Conservation (phyloP, 2,888 invertebrate species). For the Biston stratarius region DNA sequence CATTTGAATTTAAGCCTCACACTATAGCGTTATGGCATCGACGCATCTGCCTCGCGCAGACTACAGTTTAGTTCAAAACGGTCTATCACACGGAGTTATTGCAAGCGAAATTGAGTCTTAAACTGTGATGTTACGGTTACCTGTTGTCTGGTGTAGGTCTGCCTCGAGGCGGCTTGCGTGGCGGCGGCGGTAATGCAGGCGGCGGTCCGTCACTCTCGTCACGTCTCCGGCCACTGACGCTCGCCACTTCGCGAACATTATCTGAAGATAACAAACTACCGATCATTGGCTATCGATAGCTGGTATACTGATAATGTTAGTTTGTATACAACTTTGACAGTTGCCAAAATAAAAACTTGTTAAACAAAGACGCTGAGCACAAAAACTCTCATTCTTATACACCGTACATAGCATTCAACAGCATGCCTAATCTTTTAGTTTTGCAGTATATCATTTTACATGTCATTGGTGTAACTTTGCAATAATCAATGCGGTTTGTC, state of each 20-base stretch:
- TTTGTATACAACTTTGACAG: slow-evolving; percentile 30
- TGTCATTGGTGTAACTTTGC: too few relatives aligned
- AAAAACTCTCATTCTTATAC: too few relatives aligned
- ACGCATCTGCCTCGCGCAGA: slow-evolving; percentile 65
- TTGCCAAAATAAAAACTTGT: slow-evolving; percentile 16
- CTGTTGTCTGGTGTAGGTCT: slow-evolving; percentile 67
- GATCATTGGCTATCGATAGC: slow-evolving; percentile 30
- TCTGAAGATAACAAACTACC: slow-evolving; percentile 58
- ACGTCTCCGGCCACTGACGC: slow-evolving; percentile 69
- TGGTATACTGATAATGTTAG: slow-evolving; percentile 21
- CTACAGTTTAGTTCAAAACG: not conserved
- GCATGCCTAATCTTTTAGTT: too few relatives aligned
- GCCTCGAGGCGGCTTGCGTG: slow-evolving; percentile 72
- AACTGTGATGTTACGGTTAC: slow-evolving; percentile 47
- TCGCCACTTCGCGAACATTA: slow-evolving; percentile 69
- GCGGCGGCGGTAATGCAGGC: slow-evolving; percentile 79
- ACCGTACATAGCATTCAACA: too few relatives aligned
- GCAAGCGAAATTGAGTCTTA: not conserved
- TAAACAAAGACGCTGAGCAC: not conserved
- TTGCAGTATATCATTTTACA: too few relatives aligned
- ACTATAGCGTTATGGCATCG: not conserved
- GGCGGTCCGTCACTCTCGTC: slow-evolving; percentile 75
- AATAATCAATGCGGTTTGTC: too few relatives aligned
- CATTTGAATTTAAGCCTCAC: not conserved
- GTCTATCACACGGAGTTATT: not conserved